Evolutionary conservation across 37 sponge, comb jelly and placozoan species (phyloP).

Genomic region (Agelas oroides): DNA sequence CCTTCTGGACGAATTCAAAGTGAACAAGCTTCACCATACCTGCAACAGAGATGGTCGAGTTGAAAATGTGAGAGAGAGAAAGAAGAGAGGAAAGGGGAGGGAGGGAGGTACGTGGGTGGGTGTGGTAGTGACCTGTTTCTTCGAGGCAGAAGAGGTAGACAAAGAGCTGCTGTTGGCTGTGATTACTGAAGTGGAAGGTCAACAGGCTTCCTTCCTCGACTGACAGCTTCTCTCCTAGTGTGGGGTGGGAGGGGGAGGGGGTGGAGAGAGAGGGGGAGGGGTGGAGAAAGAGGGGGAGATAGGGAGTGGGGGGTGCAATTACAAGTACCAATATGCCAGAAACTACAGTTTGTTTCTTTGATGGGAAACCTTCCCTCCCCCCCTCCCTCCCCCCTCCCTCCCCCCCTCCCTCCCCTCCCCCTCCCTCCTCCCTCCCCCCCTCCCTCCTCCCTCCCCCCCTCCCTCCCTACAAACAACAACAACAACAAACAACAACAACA

Average conservation of each 20-base stretch:
- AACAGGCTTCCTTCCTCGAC: conserved; percentile 48
- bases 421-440: too few relatives aligned
- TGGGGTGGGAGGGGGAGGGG: not conserved
- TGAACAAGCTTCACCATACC: conserved; percentile 26
- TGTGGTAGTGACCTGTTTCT: conserved; percentile 56
- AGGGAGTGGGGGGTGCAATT: too few relatives aligned
- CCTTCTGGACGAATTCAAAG: conserved; percentile 5
- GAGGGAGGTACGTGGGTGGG: too few relatives aligned
- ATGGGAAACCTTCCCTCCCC: too few relatives aligned
- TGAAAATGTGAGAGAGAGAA: not conserved
- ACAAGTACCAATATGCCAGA: too few relatives aligned
- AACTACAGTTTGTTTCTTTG: too few relatives aligned
- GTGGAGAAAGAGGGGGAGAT: not conserved
- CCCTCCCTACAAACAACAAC: too few relatives aligned
- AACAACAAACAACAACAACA: too few relatives aligned
- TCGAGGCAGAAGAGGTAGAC: conserved; percentile 51
- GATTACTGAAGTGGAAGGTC: conserved; percentile 29
- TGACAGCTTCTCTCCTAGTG: conserved; percentile 13
- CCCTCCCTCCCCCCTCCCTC: too few relatives aligned
- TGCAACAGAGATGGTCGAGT: not conserved
- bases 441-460: too few relatives aligned
- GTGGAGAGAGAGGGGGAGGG: not conserved
- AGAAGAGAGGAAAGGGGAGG: not conserved
- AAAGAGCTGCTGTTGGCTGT: not conserved
- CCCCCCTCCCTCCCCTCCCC: too few relatives aligned